Evolutionary conservation across 2,113 vertebrate species (phyloP).

Genomic region (Myotis brandtii): DNA sequence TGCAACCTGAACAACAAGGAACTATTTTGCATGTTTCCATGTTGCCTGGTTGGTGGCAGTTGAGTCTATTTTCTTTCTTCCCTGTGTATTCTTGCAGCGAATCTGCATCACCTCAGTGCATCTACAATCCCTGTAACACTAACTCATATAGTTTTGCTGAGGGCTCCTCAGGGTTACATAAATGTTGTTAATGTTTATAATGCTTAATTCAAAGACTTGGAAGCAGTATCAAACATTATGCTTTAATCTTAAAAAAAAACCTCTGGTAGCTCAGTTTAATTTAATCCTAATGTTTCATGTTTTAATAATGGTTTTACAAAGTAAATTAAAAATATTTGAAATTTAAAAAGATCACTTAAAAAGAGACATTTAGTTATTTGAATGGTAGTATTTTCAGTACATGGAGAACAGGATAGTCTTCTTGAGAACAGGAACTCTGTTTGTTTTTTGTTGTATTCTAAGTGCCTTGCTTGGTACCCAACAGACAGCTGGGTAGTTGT

Average conservation of each 20-base stretch:
- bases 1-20: neutral
- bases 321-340: conserved; percentile 15
- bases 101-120: neutral
- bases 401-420: neutral
- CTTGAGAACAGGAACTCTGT: neutral
- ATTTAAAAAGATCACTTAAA: neutral
- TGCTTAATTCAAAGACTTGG: conserved; percentile 37
- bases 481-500: neutral
- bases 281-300: conserved; percentile 43
- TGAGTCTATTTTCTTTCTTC: neutral
- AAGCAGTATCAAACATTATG: neutral
- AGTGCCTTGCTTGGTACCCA: neutral
- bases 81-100: neutral
- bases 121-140: neutral
- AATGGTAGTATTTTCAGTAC: conserved; percentile 4
- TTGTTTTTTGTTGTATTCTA: neutral
- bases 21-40: neutral
- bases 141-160: conserved; percentile 7
- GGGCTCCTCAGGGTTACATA: neutral
- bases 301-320: conserved; percentile 51
- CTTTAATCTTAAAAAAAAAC: conserved; percentile 52
- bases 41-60: neutral
- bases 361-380: conserved; percentile 1
- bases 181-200: conserved; percentile 59
- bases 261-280: conserved; percentile 24